A percentile compares a stretch with the other conserved stretches of the same genome.
These are phyloP conservation scores for Meriones unguiculatus DNA, from an alignment of 2,113 vertebrate species.

Conservation along the genomic window DNA sequence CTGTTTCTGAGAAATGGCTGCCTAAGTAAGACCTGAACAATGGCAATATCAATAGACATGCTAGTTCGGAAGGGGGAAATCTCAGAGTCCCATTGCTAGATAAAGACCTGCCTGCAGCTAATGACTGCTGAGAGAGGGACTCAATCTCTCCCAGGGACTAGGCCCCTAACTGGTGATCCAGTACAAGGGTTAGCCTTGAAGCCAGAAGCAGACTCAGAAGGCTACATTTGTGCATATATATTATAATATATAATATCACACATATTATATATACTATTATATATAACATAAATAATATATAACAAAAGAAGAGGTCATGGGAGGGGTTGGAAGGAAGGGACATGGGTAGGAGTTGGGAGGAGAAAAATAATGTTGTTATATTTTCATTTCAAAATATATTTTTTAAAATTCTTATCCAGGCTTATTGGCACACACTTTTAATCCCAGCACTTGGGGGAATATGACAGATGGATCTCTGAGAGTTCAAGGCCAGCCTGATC, in stretches of 20 bases:
- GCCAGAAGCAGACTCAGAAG: not conserved
- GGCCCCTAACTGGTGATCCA: not conserved
- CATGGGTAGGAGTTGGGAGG: not conserved
- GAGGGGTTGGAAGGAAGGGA: not conserved
- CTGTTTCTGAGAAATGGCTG: not conserved
- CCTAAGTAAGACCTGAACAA: not conserved
- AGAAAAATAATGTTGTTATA: not conserved
- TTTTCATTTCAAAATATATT: not conserved
- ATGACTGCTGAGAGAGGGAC: not conserved
- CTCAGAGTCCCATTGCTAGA: not conserved
- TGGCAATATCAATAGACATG: not conserved
- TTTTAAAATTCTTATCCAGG: not conserved
- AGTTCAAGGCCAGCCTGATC: not conserved
- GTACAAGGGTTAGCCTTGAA: not conserved
- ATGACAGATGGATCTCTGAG: not conserved
- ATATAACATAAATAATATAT: too few relatives aligned
- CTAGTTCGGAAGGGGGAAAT: not conserved
- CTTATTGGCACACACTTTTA: not conserved
- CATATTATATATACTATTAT: too few relatives aligned
- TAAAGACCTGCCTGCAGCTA: not conserved
- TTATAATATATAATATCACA: too few relatives aligned
- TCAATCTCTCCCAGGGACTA: not conserved
- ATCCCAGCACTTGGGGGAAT: not conserved
- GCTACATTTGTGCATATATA: not conserved
- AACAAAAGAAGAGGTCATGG: not conserved